A percentile compares a stretch with the other conserved stretches of the same genome.
phyloP scores from a whole-genome alignment of 2,797 vertebrate species.

The Heliangelus exortis region DNA sequence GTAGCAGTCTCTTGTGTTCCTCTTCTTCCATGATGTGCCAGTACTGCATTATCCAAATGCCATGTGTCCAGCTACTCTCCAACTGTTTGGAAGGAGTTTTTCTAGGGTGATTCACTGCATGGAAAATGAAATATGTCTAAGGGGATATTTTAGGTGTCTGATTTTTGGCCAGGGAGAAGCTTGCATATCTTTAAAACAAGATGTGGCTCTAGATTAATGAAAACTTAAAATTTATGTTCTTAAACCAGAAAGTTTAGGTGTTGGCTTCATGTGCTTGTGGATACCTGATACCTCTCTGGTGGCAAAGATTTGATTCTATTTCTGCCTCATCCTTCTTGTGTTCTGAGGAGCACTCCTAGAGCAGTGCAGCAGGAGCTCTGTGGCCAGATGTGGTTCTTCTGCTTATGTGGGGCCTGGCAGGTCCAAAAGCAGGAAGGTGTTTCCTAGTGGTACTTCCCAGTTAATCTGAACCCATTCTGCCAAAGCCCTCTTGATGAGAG shows the following conservation, averaged over 20 bases:
- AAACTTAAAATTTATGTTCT: background rate
- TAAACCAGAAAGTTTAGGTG: background rate
- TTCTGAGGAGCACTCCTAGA: background rate
- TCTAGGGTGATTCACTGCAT: background rate
- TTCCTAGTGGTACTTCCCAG: background rate
- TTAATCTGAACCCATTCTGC: background rate
- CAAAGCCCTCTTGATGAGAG: background rate
- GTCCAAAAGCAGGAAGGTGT: background rate
- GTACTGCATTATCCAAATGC: background rate
- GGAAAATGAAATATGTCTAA: background rate
- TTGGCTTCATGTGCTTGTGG: background rate
- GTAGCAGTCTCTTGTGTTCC: background rate
- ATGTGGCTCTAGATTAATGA: background rate
- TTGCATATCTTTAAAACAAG: background rate
- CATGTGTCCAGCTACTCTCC: background rate
- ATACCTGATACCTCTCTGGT: background rate
- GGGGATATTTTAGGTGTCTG: background rate
- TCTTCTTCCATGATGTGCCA: background rate
- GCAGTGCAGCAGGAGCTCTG: background rate
- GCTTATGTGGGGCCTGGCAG: background rate
- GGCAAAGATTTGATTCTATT: background rate
- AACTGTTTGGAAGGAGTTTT: background rate
- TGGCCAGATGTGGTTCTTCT: background rate
- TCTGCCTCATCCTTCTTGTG: background rate
- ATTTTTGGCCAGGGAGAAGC: slow-evolving; percentile 6